Evolutionary conservation across 1,140 invertebrate genomes (phyloP).

Genomic region (Venustaconcha ellipsiformis): DNA sequence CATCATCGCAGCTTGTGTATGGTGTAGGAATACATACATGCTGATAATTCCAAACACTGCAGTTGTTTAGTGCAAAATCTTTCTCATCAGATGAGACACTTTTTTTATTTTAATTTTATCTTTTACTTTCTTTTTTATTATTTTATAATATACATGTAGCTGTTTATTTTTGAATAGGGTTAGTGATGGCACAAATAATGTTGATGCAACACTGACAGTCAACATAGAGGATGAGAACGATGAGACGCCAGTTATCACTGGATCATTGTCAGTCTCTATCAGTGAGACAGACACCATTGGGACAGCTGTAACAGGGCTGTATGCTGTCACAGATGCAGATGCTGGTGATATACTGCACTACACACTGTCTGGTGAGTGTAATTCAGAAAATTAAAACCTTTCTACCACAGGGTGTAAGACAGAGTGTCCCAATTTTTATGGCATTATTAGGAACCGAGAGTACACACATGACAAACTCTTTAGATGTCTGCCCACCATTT

Average conservation of each 20-base stretch:
- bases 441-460: no score
- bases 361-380: constrained; percentile 7
- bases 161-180: neutral
- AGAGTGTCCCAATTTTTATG: neutral
- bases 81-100: no score
- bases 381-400: neutral
- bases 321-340: constrained; percentile 16
- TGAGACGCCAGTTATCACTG: constrained; percentile 13
- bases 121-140: no score
- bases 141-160: no score
- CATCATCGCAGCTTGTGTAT: no score
- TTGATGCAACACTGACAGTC: constrained; percentile 6
- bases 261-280: neutral
- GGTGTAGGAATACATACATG: no score
- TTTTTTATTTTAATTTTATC: no score
- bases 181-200: neutral
- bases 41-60: no score
- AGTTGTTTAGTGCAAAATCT: no score
- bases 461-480: no score
- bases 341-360: constrained; percentile 17
- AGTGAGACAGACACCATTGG: constrained; percentile 9
- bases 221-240: constrained; percentile 10
- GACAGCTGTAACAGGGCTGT: neutral
- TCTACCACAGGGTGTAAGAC: neutral
- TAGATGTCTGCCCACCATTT: no score